phyloP scores from a whole-genome alignment of 2,797 vertebrate species.

The Erpetoichthys calabaricus region DNA sequence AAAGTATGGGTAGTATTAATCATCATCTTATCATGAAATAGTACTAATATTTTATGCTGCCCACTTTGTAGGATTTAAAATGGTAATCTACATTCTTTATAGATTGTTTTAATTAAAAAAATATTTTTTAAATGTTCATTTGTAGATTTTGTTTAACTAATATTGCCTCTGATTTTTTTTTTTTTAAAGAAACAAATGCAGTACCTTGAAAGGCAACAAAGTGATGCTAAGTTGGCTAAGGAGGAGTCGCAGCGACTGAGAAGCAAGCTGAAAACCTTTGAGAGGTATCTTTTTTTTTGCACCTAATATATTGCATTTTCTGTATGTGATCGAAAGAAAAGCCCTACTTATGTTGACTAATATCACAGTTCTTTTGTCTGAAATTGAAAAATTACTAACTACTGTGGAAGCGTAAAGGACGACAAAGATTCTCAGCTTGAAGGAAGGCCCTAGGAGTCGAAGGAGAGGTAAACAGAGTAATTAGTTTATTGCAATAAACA shows the following conservation, averaged over 20 bases:
- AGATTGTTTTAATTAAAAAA: no score
- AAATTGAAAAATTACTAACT: not conserved
- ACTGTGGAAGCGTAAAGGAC: no score
- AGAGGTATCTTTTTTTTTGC: conserved; percentile 46
- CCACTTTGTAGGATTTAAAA: no score
- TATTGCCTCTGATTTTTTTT: no score
- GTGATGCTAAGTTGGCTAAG: conserved; percentile 60
- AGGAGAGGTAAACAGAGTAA: no score
- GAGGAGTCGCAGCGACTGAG: conserved; percentile 67
- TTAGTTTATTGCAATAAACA: no score
- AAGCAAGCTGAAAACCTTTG: conserved; percentile 69
- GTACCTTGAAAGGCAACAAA: conserved; percentile 73
- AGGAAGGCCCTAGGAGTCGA: no score
- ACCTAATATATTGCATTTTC: not conserved
- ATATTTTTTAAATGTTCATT: not conserved
- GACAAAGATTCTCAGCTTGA: no score
- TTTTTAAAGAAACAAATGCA: conserved; percentile 80
- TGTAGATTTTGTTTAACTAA: not conserved
- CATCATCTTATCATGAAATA: no score
- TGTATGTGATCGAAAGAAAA: not conserved
- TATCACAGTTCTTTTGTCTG: not conserved
- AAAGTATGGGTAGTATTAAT: no score
- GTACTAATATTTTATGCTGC: no score
- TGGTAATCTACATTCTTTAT: no score
- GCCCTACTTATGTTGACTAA: not conserved